A percentile compares a stretch with the other conserved stretches of the same genome.
These are phyloP conservation scores for Leptinotarsa lineolata DNA, from an alignment of 1,140 invertebrate genomes.

Conservation along the genomic window DNA sequence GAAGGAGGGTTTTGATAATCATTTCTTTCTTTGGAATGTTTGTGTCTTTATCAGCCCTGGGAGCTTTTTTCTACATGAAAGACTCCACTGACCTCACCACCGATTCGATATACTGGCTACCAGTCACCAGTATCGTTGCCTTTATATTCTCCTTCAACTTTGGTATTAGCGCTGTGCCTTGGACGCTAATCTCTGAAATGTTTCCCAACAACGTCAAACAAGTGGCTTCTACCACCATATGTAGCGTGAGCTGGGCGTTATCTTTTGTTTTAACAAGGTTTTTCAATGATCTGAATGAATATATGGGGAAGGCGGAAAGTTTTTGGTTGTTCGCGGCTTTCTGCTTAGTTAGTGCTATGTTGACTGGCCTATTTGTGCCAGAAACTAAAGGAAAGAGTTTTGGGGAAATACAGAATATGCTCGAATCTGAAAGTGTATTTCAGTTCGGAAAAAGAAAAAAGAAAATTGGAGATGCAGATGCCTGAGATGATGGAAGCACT, in stretches of 20 bases:
- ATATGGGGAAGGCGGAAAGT: slow-evolving; percentile 67
- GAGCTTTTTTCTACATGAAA: slow-evolving; percentile 43
- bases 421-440: background rate
- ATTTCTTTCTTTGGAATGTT: slow-evolving; percentile 68
- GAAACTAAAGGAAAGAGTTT: slow-evolving; percentile 43
- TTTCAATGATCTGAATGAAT: slow-evolving; percentile 64
- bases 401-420: slow-evolving; percentile 34
- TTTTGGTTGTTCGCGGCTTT: slow-evolving; percentile 77
- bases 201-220: slow-evolving; percentile 76
- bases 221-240: slow-evolving; percentile 70
- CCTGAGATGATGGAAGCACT: too few species aligned
- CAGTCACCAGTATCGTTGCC: slow-evolving; percentile 37
- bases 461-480: too few species aligned
- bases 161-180: slow-evolving; percentile 80
- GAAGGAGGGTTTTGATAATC: slow-evolving; percentile 71
- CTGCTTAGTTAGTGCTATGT: slow-evolving; percentile 22
- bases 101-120: slow-evolving; percentile 39
- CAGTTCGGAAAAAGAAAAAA: too few species aligned
- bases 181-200: slow-evolving; percentile 81
- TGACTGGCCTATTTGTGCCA: slow-evolving; percentile 33
- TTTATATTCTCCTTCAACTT: slow-evolving; percentile 40
- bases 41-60: slow-evolving; percentile 44
- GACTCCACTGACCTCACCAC: slow-evolving; percentile 18
- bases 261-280: slow-evolving; percentile 72
- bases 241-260: slow-evolving; percentile 74